Percentiles rank a stretch among this genome's conserved stretches.
These are phyloP conservation scores for Talpa occidentalis DNA, from an alignment of 2,113 vertebrate genomes.

Conservation along the genomic window DNA sequence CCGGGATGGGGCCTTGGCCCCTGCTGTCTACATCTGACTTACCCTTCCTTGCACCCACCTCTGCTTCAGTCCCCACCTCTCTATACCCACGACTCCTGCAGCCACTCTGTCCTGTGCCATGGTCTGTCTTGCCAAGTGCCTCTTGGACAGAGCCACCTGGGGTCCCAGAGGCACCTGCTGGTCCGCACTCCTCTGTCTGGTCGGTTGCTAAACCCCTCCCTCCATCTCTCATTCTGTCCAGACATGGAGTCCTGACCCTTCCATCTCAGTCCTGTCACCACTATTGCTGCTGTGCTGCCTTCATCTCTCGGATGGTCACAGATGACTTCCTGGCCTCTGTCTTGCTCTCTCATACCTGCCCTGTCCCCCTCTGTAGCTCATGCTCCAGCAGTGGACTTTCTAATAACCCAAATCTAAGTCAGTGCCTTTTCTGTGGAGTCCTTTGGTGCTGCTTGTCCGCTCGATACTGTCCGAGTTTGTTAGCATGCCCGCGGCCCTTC, in stretches of 20 bases:
- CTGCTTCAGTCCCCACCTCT: neutral
- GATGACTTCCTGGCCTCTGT: neutral
- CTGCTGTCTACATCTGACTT: neutral
- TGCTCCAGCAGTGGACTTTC: neutral
- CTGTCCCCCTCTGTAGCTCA: neutral
- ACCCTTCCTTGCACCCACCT: neutral
- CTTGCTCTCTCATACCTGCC: accelerated
- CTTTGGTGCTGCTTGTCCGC: neutral
- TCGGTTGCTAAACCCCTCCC: neutral
- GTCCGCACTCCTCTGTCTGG: neutral
- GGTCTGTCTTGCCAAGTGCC: neutral
- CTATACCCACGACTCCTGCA: neutral
- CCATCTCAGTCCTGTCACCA: neutral
- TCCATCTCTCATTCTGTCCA: neutral
- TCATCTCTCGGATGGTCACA: neutral
- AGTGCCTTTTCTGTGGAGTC: neutral
- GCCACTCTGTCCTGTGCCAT: neutral
- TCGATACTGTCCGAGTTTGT: neutral
- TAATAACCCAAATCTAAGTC: neutral
- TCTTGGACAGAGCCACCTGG: neutral
- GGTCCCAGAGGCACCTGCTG: neutral
- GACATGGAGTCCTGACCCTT: neutral
- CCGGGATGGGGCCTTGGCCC: neutral
- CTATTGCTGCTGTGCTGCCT: neutral
- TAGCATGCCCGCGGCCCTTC: neutral